A percentile compares a stretch with the other conserved stretches of the same genome.
Conservation (phyloP, 2,888 invertebrate genomes). For the Habroteleia sp. region DNA sequence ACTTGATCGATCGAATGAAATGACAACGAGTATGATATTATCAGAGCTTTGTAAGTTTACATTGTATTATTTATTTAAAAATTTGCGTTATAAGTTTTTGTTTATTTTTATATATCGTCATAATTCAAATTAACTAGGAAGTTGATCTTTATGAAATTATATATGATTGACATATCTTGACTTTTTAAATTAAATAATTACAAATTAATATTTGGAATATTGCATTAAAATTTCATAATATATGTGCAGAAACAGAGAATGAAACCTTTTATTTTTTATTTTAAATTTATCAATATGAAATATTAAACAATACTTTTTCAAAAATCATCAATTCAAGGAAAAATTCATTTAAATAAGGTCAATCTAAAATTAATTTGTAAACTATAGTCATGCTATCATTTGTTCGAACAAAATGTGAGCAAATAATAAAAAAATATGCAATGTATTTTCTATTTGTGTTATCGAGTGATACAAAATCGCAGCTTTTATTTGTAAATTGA, state of each 20-base stretch:
- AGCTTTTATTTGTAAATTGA: not conserved
- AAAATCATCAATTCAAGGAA: too few relatives aligned
- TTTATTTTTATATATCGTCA: too few relatives aligned
- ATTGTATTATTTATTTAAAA: conserved; percentile 49
- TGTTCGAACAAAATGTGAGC: conserved; percentile 18
- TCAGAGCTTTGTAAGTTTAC: conserved; percentile 32
- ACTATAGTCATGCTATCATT: too few relatives aligned
- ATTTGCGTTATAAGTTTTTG: not conserved
- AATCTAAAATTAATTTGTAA: too few relatives aligned
- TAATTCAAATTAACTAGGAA: conserved; percentile 5
- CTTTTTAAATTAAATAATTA: not conserved
- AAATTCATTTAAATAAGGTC: too few relatives aligned
- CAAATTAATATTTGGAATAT: not conserved
- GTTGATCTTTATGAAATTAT: conserved; percentile 28
- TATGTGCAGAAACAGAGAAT: too few relatives aligned
- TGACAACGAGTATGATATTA: conserved; percentile 50
- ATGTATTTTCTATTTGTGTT: conserved; percentile 14
- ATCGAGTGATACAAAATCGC: conserved; percentile 8
- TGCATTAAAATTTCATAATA: too few relatives aligned
- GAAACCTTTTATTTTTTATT: too few relatives aligned
- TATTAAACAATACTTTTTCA: too few relatives aligned
- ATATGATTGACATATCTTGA: not conserved
- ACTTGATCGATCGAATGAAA: conserved; percentile 48
- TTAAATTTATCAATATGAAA: too few relatives aligned
- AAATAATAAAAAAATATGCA: conserved; percentile 3